Evolutionary conservation across 1,140 invertebrate genomes (phyloP).

Genomic region (Bombus polaris): DNA sequence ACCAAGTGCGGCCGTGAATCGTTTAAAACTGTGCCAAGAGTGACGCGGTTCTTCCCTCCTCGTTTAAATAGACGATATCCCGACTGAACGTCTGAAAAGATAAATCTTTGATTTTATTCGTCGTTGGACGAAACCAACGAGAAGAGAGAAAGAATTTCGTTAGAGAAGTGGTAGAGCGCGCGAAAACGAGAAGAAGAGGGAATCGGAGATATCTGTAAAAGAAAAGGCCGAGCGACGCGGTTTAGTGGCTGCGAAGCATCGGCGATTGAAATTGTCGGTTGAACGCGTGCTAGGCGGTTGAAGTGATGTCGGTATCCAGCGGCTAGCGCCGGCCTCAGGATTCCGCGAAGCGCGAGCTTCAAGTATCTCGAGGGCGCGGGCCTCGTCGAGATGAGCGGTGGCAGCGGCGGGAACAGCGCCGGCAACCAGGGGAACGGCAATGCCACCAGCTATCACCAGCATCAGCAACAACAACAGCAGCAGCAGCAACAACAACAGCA

Average conservation of each 20-base stretch:
- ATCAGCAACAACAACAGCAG: slow-evolving; percentile 74
- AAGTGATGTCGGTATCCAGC: slow-evolving; percentile 60
- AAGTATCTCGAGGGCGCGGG: slow-evolving; percentile 80
- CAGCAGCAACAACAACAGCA: slow-evolving; percentile 77
- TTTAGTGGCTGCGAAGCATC: background rate
- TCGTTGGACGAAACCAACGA: too few species aligned
- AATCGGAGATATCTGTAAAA: accelerated
- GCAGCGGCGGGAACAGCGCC: slow-evolving; percentile 75
- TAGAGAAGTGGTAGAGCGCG: accelerated
- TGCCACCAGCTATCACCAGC: slow-evolving; percentile 77
- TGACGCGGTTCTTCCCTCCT: background rate
- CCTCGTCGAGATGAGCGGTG: slow-evolving; percentile 81
- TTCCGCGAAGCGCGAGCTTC: slow-evolving; percentile 79
- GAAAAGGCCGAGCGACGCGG: background rate
- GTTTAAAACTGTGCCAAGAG: background rate
- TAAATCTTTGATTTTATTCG: accelerated
- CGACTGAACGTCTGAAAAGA: accelerated
- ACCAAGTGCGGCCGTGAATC: slow-evolving; percentile 3
- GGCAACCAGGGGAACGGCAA: slow-evolving; percentile 74
- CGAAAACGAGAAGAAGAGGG: accelerated
- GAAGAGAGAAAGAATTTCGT: accelerated
- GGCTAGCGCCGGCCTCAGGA: slow-evolving; percentile 75
- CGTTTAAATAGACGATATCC: background rate
- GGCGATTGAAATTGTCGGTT: background rate
- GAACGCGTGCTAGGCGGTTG: background rate